Conservation (phyloP, 1,140 invertebrate genomes). For the Pemphigus obesinymphae region DNA sequence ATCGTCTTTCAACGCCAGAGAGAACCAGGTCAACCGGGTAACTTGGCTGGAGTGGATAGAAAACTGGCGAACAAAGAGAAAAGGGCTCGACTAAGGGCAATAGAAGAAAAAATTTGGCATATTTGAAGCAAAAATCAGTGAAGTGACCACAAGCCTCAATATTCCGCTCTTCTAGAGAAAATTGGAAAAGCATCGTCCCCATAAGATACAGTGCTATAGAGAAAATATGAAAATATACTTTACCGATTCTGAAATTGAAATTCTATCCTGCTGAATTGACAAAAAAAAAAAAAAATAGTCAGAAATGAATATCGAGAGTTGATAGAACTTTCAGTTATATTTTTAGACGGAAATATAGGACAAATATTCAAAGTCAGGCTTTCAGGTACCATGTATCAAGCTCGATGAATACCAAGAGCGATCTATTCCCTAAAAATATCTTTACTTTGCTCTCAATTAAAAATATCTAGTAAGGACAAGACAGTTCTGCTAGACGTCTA, state of each 20-base stretch:
- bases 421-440: too few relatives aligned
- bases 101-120: neutral
- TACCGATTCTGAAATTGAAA: neutral
- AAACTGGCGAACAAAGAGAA: neutral
- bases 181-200: slow-evolving; percentile 43
- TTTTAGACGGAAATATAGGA: neutral
- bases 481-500: neutral
- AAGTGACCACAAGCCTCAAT: slow-evolving; percentile 41
- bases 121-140: slow-evolving; percentile 36
- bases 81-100: neutral
- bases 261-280: neutral
- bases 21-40: neutral
- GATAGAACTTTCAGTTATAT: slow-evolving; percentile 9
- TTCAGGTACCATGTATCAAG: neutral
- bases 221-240: neutral
- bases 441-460: neutral
- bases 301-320: slow-evolving; percentile 1
- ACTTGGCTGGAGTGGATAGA: neutral
- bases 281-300: neutral
- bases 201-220: neutral
- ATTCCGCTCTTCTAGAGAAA: slow-evolving; percentile 41
- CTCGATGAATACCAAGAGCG: neutral
- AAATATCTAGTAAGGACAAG: neutral
- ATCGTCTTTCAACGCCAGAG: neutral
- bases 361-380: neutral